Conservation (phyloP, 2,888 invertebrate species). For the Sipha maydis region DNA sequence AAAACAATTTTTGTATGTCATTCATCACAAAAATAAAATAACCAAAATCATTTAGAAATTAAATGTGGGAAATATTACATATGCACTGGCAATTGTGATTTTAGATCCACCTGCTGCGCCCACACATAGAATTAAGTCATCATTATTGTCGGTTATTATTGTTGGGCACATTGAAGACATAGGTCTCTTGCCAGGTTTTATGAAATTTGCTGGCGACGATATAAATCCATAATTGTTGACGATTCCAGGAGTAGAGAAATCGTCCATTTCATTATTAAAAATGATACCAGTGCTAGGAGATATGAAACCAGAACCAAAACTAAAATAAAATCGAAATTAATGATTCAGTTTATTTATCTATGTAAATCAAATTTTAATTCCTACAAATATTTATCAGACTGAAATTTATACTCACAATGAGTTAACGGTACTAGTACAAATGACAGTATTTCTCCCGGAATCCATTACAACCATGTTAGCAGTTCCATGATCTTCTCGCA, state of each 20-base stretch:
- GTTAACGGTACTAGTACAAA: conserved; percentile 90
- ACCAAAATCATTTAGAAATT: too few species aligned
- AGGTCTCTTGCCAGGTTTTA: conserved; percentile 82
- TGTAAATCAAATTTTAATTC: too few species aligned
- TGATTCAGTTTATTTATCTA: too few species aligned
- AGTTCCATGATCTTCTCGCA: too few species aligned
- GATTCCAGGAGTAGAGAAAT: conserved; percentile 84
- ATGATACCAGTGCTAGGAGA: conserved; percentile 86
- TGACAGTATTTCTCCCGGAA: conserved; percentile 86
- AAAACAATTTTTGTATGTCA: too few species aligned
- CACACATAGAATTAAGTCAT: conserved; percentile 68
- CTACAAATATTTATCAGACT: too few species aligned
- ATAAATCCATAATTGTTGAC: conserved; percentile 77
- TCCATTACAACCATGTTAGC: too few species aligned
- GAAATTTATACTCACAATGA: conserved; percentile 68
- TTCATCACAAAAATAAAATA: too few species aligned
- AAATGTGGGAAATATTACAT: conserved; percentile 66
- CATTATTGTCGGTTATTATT: conserved; percentile 75
- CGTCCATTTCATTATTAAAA: too few species aligned
- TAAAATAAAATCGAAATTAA: not conserved
- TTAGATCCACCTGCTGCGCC: conserved; percentile 72
- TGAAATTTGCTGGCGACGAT: conserved; percentile 83
- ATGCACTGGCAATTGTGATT: conserved; percentile 70
- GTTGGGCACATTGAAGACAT: conserved; percentile 88
- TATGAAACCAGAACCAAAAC: conserved; percentile 68